Conservation (phyloP, 2,797 vertebrate species). For the Macroramphosus scolopax region DNA sequence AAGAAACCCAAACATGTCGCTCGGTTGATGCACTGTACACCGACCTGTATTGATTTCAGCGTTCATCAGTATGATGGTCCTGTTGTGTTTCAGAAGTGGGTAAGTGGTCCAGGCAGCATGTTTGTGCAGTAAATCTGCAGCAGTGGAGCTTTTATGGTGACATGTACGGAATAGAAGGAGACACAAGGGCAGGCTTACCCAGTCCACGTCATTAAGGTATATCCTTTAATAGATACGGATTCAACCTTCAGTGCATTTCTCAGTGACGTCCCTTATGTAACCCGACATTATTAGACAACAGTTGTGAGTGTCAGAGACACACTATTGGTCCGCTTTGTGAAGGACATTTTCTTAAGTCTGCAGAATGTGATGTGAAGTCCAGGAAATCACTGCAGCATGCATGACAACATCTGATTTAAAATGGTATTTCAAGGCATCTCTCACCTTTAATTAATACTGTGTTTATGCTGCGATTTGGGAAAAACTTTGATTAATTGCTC, state of each 20-base stretch:
- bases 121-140: constrained; percentile 54
- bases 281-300: too few relatives aligned
- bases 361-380: too few relatives aligned
- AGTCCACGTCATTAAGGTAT: constrained; percentile 7
- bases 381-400: too few relatives aligned
- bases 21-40: constrained; percentile 23
- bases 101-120: constrained; percentile 17
- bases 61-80: constrained; percentile 63
- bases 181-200: constrained; percentile 5
- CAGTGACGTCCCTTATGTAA: background rate
- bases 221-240: constrained; percentile 18
- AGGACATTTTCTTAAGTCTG: too few relatives aligned
- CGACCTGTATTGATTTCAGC: constrained; percentile 47
- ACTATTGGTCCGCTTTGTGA: too few relatives aligned
- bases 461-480: too few relatives aligned
- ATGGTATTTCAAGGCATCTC: too few relatives aligned
- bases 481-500: too few relatives aligned
- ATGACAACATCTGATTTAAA: too few relatives aligned
- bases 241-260: constrained; percentile 7
- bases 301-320: too few relatives aligned
- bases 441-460: too few relatives aligned
- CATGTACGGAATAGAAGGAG: constrained; percentile 42
- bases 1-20: constrained; percentile 50
- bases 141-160: constrained; percentile 40
- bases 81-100: constrained; percentile 44